Percentiles rank a stretch among this genome's conserved stretches.
Evolutionary conservation across 92 coral and sea anemone species (phyloP).

Genomic region (Metridium senile): DNA sequence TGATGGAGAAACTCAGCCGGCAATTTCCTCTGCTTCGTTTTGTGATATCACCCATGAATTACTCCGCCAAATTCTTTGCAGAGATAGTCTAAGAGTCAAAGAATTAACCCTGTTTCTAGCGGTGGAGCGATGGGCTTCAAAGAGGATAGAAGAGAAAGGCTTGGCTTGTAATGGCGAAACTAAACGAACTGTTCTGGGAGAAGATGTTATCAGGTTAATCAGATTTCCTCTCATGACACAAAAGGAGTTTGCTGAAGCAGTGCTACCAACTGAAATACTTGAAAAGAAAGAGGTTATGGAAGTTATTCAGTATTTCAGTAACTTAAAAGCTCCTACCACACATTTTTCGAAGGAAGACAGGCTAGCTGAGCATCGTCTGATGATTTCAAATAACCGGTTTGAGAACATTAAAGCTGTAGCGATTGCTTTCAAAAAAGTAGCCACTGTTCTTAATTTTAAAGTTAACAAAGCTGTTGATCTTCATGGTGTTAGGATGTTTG

Average conservation of each 20-base stretch:
- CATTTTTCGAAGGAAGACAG: background rate
- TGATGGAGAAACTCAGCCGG: conserved; percentile 31
- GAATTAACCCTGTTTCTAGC: conserved; percentile 56
- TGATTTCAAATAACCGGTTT: too few relatives aligned
- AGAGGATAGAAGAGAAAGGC: conserved; percentile 28
- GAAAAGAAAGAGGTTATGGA: conserved; percentile 11
- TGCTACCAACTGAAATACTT: conserved; percentile 14
- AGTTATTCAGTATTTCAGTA: conserved; percentile 17
- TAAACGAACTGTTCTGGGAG: conserved; percentile 57
- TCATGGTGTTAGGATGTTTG: too few relatives aligned
- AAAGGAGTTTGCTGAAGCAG: conserved; percentile 36
- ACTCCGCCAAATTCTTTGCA: conserved; percentile 31
- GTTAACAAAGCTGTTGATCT: too few relatives aligned
- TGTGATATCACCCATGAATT: conserved; percentile 18
- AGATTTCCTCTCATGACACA: conserved; percentile 48
- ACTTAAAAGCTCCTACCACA: background rate
- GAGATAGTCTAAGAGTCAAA: conserved; percentile 27
- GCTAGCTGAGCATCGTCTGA: too few relatives aligned
- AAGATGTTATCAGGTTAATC: conserved; percentile 30
- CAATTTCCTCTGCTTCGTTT: conserved; percentile 39
- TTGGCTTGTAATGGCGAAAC: conserved; percentile 29
- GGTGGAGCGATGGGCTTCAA: conserved; percentile 50
- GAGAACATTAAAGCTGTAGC: too few relatives aligned
- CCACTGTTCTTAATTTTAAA: too few relatives aligned
- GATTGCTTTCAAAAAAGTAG: too few relatives aligned